Evolutionary conservation across 1,140 invertebrate species (phyloP).

Genomic region (Saxidomus purpurata): DNA sequence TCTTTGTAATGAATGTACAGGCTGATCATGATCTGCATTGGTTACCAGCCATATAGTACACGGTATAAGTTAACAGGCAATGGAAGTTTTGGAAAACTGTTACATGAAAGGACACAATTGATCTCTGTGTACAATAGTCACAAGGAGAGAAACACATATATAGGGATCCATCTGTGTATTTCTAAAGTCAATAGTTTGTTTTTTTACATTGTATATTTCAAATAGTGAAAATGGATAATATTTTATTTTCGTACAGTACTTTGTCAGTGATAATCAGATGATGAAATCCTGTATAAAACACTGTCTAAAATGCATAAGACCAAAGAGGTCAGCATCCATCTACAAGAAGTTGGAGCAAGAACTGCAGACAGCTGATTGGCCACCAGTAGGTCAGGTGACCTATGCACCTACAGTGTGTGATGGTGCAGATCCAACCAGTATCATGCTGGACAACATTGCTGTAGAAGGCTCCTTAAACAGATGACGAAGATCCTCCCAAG

Average conservation of each 20-base stretch:
- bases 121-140: too few species aligned
- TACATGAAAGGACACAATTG: too few species aligned
- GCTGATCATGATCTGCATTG: too few species aligned
- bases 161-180: too few species aligned
- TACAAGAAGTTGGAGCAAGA: conserved; percentile 76
- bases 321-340: conserved; percentile 53
- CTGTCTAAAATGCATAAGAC: conserved; percentile 56
- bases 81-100: too few species aligned
- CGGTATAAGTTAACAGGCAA: too few species aligned
- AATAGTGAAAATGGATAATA: too few species aligned
- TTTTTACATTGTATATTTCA: too few species aligned
- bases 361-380: conserved; percentile 77
- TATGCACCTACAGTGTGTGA: conserved; percentile 40
- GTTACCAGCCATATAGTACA: too few species aligned
- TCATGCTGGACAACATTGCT: conserved; percentile 25
- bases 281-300: conserved; percentile 67
- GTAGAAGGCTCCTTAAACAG: neutral
- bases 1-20: too few species aligned
- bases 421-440: neutral
- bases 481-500: conserved; percentile 4
- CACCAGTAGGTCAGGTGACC: conserved; percentile 75
- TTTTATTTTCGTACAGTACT: conserved; percentile 72
- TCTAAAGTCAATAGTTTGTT: too few species aligned
- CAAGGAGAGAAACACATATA: too few species aligned
- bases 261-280: conserved; percentile 72